Evolutionary conservation across 2,797 vertebrate species (phyloP).

Genomic region (Peromyscus attwateri): DNA sequence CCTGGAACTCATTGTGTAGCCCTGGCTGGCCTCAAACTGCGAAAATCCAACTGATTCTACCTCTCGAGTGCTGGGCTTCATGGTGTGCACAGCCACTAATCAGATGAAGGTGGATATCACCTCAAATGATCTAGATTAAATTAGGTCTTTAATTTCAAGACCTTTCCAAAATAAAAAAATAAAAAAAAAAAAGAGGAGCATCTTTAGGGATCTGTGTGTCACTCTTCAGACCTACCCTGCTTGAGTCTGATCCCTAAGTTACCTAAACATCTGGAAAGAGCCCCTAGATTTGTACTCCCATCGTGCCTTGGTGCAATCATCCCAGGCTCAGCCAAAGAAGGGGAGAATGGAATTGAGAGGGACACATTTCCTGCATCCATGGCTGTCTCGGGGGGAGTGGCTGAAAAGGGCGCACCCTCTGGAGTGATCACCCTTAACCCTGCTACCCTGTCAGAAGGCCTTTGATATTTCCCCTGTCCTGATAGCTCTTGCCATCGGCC

Average conservation of each 20-base stretch:
- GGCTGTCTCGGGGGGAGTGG: too few relatives aligned
- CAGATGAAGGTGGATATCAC: too few relatives aligned
- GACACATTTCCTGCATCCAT: not conserved
- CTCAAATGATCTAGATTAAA: too few relatives aligned
- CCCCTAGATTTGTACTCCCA: not conserved
- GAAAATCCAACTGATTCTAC: too few relatives aligned
- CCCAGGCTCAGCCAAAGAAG: not conserved
- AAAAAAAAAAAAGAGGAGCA: not conserved
- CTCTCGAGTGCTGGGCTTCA: too few relatives aligned
- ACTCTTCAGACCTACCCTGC: not conserved
- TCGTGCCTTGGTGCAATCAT: not conserved
- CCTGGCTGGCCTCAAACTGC: too few relatives aligned
- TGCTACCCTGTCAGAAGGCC: accelerated
- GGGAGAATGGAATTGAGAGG: not conserved
- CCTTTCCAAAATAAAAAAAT: too few relatives aligned
- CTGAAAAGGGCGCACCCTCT: not conserved
- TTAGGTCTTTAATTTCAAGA: too few relatives aligned
- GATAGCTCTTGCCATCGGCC: not conserved
- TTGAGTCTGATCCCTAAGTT: not conserved
- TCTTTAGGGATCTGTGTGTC: not conserved
- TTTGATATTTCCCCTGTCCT: not conserved
- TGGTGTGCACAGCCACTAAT: too few relatives aligned
- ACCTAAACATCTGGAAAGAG: not conserved
- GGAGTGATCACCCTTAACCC: not conserved
- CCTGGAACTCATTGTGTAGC: too few relatives aligned